Evolutionary conservation across 2,113 vertebrate genomes (phyloP).

Genomic region (Oryzias javanicus): DNA sequence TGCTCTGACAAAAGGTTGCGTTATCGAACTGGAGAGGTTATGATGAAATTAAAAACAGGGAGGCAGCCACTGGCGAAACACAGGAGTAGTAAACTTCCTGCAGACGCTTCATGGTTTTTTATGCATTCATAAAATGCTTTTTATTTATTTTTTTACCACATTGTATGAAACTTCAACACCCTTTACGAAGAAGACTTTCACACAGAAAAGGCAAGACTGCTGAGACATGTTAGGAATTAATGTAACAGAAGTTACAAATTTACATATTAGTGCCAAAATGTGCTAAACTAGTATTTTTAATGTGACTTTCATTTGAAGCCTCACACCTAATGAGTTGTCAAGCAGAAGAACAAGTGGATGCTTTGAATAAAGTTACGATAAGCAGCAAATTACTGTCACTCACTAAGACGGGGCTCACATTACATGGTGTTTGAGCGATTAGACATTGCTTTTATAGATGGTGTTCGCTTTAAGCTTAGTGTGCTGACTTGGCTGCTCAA

Average conservation of each 20-base stretch:
- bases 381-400: constrained; percentile 61
- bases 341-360: constrained; percentile 11
- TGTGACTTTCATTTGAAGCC: constrained; percentile 36
- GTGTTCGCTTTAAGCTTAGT: constrained; percentile 35
- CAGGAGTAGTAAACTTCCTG: neutral
- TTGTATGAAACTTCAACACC: constrained; percentile 21
- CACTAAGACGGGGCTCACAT: constrained; percentile 35
- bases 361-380: constrained; percentile 46
- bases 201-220: constrained; percentile 17
- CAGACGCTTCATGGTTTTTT: neutral
- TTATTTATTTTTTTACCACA: constrained; percentile 12
- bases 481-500: constrained; percentile 55
- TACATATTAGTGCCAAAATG: constrained; percentile 26
- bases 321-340: constrained; percentile 53
- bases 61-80: constrained; percentile 26
- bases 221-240: constrained; percentile 46
- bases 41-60: constrained; percentile 53
- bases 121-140: constrained; percentile 13
- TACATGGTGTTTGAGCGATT: constrained; percentile 14
- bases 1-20: constrained; percentile 31
- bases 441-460: constrained; percentile 29
- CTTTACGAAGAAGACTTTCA: constrained; percentile 34
- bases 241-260: constrained; percentile 45
- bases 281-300: constrained; percentile 48
- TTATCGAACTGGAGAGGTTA: constrained; percentile 48